phyloP scores from a whole-genome alignment of 2,888 invertebrate species.

The Crossocerus cetratus region DNA sequence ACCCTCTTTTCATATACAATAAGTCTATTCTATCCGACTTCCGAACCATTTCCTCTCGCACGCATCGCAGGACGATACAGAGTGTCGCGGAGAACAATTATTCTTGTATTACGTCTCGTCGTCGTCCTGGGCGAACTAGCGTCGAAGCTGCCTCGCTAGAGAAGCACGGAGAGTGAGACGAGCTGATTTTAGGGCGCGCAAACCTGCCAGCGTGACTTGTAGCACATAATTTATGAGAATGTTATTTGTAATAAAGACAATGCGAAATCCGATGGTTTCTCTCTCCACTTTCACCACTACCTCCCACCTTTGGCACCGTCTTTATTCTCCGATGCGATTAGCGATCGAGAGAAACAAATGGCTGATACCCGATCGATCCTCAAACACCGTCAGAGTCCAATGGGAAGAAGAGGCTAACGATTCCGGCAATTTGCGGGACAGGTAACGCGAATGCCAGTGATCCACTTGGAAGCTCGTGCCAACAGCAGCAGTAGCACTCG shows the following conservation, averaged over 20 bases:
- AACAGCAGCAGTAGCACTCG: constrained; percentile 10
- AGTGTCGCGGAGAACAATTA: constrained; percentile 10
- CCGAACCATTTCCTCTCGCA: neutral
- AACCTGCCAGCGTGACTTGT: constrained; percentile 59
- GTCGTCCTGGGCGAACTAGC: neutral
- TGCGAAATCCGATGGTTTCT: constrained; percentile 31
- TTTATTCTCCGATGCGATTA: no score
- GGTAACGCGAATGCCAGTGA: constrained; percentile 8
- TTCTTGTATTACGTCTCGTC: constrained; percentile 22
- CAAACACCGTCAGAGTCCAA: no score
- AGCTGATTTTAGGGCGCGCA: constrained; percentile 14
- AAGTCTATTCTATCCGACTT: neutral
- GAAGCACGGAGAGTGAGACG: neutral
- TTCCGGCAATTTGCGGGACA: neutral
- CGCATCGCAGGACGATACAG: constrained; percentile 8
- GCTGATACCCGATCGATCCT: no score
- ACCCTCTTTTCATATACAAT: neutral
- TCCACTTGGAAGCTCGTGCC: constrained; percentile 30
- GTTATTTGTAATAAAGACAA: constrained; percentile 65
- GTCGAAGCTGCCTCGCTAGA: constrained; percentile 8
- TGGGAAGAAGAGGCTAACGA: no score
- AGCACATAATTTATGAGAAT: constrained; percentile 58
- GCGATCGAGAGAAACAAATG: no score
- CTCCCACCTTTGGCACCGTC: neutral
- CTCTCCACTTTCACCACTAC: neutral